A percentile compares a stretch with the other conserved stretches of the same genome.
Evolutionary conservation across 2,113 vertebrate species (phyloP).

Genomic region (Excalfactoria chinensis): DNA sequence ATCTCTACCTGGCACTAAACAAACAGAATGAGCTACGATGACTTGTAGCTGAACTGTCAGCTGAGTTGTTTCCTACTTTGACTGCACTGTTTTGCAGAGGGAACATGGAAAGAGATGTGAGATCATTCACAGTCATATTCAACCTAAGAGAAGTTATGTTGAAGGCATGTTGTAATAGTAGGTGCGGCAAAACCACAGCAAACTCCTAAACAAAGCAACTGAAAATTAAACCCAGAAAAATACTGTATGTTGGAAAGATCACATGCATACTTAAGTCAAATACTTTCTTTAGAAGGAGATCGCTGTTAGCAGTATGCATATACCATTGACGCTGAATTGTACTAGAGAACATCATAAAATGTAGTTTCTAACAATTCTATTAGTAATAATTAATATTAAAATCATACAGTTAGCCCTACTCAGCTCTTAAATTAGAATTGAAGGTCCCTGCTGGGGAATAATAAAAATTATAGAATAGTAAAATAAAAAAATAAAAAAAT

Average conservation of each 20-base stretch:
- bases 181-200: background rate
- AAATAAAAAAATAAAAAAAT: background rate
- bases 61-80: background rate
- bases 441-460: background rate
- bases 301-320: background rate
- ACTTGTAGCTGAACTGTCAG: background rate
- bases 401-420: background rate
- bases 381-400: background rate
- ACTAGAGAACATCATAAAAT: background rate
- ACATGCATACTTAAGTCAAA: background rate
- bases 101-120: background rate
- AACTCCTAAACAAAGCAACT: background rate
- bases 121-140: background rate
- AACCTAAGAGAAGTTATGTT: background rate
- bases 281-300: background rate
- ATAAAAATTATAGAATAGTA: too few relatives aligned
- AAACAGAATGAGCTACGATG: background rate
- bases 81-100: background rate
- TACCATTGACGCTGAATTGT: background rate
- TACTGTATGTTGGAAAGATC: background rate
- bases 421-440: background rate
- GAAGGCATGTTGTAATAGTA: background rate
- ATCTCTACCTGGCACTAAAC: background rate
- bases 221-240: background rate
- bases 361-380: background rate